These are phyloP conservation scores for Netelia virgata DNA, from an alignment of 2,888 invertebrate genomes.

Conservation along the genomic window DNA sequence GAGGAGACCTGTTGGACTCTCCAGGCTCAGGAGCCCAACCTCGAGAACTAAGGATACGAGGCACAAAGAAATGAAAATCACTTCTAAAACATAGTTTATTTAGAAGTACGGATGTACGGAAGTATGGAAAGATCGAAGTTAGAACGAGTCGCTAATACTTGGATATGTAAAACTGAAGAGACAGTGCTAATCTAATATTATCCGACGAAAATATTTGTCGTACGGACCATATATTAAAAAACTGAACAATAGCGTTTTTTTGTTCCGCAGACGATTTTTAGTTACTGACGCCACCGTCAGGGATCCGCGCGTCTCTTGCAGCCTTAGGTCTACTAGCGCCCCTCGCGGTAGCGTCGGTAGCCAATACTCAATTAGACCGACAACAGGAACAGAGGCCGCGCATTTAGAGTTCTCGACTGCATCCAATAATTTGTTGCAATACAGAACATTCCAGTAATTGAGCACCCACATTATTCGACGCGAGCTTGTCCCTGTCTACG, in stretches of 20 bases:
- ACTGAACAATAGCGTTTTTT: neutral
- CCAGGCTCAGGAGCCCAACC: constrained; percentile 12
- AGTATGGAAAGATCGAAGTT: neutral
- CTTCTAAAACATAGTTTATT: neutral
- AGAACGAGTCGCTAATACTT: neutral
- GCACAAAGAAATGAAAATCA: constrained; percentile 21
- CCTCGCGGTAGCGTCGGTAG: neutral
- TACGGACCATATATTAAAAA: neutral
- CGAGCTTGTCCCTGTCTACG: neutral
- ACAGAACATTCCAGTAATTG: neutral
- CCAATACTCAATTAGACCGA: neutral
- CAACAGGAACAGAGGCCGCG: too few species aligned
- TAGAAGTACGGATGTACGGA: constrained; percentile 21
- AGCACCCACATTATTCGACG: neutral
- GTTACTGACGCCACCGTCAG: neutral
- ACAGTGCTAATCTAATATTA: neutral
- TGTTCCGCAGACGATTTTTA: neutral
- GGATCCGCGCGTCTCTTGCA: neutral
- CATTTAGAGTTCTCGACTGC: too few species aligned
- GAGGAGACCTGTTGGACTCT: constrained; percentile 27
- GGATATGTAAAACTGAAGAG: neutral
- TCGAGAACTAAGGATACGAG: neutral
- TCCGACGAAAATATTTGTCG: neutral
- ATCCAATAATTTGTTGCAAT: too few species aligned
- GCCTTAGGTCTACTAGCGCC: neutral